Evolutionary conservation across 2,113 vertebrate genomes (phyloP).

Genomic region (Colius striatus): DNA sequence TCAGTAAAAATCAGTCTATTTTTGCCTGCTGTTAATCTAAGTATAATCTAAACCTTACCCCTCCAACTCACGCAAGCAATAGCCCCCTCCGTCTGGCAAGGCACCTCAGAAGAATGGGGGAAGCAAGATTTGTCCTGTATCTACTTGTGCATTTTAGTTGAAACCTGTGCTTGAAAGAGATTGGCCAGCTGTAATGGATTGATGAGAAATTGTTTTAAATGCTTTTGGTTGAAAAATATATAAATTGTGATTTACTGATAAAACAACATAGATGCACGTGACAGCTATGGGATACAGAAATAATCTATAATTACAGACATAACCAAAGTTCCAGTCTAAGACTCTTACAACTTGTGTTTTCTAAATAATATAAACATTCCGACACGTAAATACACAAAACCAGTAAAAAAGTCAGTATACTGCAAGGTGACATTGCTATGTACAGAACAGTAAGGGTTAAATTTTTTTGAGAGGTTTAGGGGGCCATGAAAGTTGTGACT

Average conservation of each 20-base stretch:
- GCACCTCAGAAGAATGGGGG: background rate
- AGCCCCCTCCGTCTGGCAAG: background rate
- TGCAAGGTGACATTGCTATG: background rate
- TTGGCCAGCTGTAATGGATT: background rate
- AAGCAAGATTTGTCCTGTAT: background rate
- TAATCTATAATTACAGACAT: background rate
- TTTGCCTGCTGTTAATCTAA: background rate
- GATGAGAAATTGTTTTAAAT: background rate
- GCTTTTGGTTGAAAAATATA: background rate
- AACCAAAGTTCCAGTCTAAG: background rate
- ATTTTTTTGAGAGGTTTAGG: background rate
- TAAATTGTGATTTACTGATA: background rate
- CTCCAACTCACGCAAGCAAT: background rate
- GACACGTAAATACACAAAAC: background rate
- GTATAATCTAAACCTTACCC: background rate
- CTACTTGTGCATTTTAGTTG: background rate
- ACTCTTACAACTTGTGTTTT: background rate
- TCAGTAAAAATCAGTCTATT: background rate
- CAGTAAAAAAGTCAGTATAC: background rate
- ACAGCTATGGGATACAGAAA: background rate
- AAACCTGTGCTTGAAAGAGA: background rate
- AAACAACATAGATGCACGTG: background rate
- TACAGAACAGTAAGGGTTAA: constrained; percentile 20
- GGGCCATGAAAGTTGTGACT: background rate
- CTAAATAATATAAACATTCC: background rate